Evolutionary conservation across 2,888 invertebrate species (phyloP), one percentile per base, ranked within the genome.

Genomic region (Siphlonurus alternatus): DNA sequence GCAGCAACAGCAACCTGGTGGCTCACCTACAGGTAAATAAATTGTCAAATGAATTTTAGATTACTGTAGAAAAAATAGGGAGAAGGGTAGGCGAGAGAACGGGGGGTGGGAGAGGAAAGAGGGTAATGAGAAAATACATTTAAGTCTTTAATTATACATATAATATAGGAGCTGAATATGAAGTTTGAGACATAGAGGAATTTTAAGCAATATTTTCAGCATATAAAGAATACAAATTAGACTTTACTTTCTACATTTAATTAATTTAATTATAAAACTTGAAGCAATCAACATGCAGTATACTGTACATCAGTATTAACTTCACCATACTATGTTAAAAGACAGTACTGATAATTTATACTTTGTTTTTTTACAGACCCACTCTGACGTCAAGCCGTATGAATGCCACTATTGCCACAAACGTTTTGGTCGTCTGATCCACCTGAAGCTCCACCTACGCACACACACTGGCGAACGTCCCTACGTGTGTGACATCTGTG

Each of bases 341-440:
- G 5, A 38, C 38, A 10, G 38, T 38, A 38, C 38, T 38, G 38
- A 10, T 38, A n/a, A n/a, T n/a, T n/a, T n/a, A n/a, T n/a, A n/a
- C n/a, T n/a, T n/a, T 54, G 97, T 97, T 1, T 97, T 98, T 76
- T 84, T 96, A 63, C 97, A 98, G 76, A 98, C 97, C 1, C 97
- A 98, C 76, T 94, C 94, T 18, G 95, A 96, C 72, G 89, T 97
- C 1, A 98, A 97, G 78, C 96, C 96, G 76, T 98, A 98, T 77
- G 92, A 92, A 54, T 98, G 97, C 75, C 81, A 38, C 38, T 38
- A 38, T 38, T 38, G 38, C 38, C 38, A 38, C 38, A 38, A 38
- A 15, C 5, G 38, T 10, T 38, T 38, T 38, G 38, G 38, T 38
- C 38, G 38, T 38, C 38, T 38, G 5, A 38, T 38, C 5, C 38